These are phyloP conservation scores for Siderastrea siderea DNA, from an alignment of 92 coral and sea anemone species.

Conservation along the genomic window DNA sequence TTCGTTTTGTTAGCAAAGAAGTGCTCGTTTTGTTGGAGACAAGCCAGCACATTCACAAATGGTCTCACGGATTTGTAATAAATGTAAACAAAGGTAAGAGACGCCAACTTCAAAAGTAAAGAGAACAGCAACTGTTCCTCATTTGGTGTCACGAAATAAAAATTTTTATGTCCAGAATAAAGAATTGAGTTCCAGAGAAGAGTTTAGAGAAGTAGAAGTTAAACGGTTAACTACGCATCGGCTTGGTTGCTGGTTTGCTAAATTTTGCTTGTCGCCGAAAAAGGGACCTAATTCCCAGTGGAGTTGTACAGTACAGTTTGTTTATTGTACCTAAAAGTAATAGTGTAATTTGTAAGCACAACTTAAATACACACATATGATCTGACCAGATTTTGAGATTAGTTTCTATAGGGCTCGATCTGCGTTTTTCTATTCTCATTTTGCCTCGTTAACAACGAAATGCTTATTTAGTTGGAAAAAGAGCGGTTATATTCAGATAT, in stretches of 20 bases:
- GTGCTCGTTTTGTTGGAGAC: constrained; percentile 3
- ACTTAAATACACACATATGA: too few relatives aligned
- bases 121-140: too few relatives aligned
- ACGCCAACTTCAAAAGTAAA: background rate
- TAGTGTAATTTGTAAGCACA: too few relatives aligned
- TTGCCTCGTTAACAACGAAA: too few relatives aligned
- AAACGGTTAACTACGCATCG: background rate
- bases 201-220: background rate
- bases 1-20: constrained; percentile 2
- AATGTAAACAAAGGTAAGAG: background rate
- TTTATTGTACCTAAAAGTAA: too few relatives aligned
- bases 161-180: background rate
- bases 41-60: background rate
- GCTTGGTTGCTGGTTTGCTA: constrained; percentile 3
- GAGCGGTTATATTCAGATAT: too few relatives aligned
- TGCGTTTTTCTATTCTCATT: too few relatives aligned
- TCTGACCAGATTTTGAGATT: too few relatives aligned
- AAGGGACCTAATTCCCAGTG: background rate
- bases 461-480: too few relatives aligned
- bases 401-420: too few relatives aligned
- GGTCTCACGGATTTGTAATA: background rate
- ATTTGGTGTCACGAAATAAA: background rate
- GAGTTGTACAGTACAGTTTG: background rate
- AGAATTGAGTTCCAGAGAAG: too few relatives aligned
- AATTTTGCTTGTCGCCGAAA: background rate